Percentiles rank a stretch among this genome's conserved stretches.
These are phyloP conservation scores for Platanista minor DNA, from an alignment of 2,113 vertebrate genomes.

Conservation along the genomic window DNA sequence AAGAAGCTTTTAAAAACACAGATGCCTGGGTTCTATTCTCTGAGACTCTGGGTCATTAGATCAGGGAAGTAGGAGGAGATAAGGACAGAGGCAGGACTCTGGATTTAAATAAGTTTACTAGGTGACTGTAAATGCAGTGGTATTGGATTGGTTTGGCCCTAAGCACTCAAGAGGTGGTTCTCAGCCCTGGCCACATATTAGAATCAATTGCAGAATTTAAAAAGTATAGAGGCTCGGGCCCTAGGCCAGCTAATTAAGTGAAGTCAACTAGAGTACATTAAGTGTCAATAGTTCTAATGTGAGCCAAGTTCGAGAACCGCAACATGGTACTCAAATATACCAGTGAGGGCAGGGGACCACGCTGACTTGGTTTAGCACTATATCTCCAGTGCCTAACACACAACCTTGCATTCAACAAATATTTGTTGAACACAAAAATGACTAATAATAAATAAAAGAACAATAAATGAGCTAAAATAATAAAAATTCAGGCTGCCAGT, in stretches of 20 bases:
- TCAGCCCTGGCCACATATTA: neutral
- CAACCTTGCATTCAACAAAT: neutral
- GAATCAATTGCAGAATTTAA: neutral
- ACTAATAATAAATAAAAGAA: neutral
- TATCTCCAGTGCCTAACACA: neutral
- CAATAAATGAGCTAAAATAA: neutral
- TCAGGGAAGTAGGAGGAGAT: neutral
- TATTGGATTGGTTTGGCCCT: neutral
- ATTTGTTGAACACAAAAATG: neutral
- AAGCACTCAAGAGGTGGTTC: neutral
- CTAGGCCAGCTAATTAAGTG: neutral
- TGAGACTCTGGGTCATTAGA: neutral
- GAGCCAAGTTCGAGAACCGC: neutral
- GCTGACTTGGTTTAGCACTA: neutral
- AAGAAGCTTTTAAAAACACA: neutral
- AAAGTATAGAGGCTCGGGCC: neutral
- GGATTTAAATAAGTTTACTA: neutral
- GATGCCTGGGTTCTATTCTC: neutral
- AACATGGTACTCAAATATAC: neutral
- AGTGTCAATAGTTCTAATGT: neutral
- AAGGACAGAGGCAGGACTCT: neutral
- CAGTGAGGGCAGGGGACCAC: accelerated
- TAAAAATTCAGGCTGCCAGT: neutral
- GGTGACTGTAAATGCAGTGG: neutral
- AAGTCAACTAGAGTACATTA: neutral